Percentiles rank a stretch among this genome's conserved stretches.
These are phyloP conservation scores for Salvator merianae DNA, from an alignment of 2,113 vertebrate genomes.

Conservation along the genomic window DNA sequence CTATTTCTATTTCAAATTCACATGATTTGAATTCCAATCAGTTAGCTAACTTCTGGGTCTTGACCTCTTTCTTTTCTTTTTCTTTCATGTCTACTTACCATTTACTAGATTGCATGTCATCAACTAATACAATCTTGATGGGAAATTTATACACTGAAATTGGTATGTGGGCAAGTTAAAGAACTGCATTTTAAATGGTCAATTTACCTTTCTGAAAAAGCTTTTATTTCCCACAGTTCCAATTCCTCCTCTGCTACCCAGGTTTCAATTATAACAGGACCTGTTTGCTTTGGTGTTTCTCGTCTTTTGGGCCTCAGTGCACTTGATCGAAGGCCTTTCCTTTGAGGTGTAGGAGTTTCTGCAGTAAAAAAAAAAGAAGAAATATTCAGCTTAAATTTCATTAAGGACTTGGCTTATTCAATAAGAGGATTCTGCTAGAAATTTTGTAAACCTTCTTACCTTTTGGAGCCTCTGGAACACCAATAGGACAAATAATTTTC, in stretches of 20 bases:
- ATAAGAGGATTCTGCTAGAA: neutral
- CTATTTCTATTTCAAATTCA: no score
- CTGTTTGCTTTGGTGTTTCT: slow-evolving; percentile 94
- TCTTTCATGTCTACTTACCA: neutral
- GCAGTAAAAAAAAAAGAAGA: slow-evolving; percentile 57
- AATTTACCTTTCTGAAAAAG: slow-evolving; percentile 94
- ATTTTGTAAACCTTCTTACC: slow-evolving; percentile 70
- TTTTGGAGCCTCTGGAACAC: slow-evolving; percentile 95
- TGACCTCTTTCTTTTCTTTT: neutral
- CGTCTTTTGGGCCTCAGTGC: slow-evolving; percentile 95
- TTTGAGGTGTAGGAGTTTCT: slow-evolving; percentile 96
- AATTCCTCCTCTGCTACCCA: slow-evolving; percentile 98
- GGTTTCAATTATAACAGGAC: slow-evolving; percentile 96
- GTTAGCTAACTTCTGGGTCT: neutral
- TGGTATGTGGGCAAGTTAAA: neutral
- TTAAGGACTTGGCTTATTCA: neutral
- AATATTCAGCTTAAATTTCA: slow-evolving; percentile 41
- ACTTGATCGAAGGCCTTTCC: slow-evolving; percentile 91
- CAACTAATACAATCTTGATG: neutral
- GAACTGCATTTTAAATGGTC: slow-evolving; percentile 15
- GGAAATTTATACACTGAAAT: neutral
- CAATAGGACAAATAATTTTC: slow-evolving; percentile 98
- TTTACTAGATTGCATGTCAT: neutral
- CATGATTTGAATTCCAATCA: no score
- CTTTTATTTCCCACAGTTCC: slow-evolving; percentile 98